Conservation (phyloP, 2,888 invertebrate genomes). For the Dione vanillae region DNA sequence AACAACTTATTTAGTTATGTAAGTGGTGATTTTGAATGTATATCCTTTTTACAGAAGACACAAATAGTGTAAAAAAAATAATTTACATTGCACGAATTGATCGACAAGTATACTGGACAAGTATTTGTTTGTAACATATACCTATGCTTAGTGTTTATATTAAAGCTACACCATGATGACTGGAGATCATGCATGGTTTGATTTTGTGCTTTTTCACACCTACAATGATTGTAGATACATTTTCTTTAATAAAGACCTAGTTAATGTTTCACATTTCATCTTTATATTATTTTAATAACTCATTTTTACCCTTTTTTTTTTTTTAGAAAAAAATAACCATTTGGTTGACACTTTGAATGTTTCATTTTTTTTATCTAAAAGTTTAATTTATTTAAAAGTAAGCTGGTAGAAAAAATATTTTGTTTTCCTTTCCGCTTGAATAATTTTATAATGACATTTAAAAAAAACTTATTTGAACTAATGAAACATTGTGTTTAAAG, state of each 20-base stretch:
- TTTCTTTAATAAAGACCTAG: constrained; percentile 12
- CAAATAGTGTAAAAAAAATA: not conserved
- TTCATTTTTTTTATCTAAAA: not conserved
- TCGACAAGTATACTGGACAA: constrained; percentile 18
- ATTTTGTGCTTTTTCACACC: constrained; percentile 9
- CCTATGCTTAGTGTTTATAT: not conserved
- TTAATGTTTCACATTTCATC: constrained; percentile 4
- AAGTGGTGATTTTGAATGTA: not conserved
- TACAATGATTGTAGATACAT: constrained; percentile 13
- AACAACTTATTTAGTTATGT: not conserved
- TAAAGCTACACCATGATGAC: not conserved
- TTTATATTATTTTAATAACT: not conserved
- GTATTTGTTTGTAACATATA: constrained; percentile 1
- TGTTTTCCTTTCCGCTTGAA: not conserved
- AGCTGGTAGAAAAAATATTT: not conserved
- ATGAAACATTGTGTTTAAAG: constrained; percentile 12
- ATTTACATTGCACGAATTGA: constrained; percentile 5
- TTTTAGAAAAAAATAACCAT: too few relatives aligned
- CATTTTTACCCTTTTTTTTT: not conserved
- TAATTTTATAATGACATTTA: not conserved
- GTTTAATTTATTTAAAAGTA: not conserved
- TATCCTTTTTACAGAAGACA: constrained; percentile 7
- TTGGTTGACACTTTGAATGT: not conserved
- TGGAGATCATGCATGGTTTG: not conserved
- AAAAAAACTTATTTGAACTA: not conserved